Base-by-base conservation (phyloP, 2,113 vertebrate species). In the Hystrix brachyura region DNA sequence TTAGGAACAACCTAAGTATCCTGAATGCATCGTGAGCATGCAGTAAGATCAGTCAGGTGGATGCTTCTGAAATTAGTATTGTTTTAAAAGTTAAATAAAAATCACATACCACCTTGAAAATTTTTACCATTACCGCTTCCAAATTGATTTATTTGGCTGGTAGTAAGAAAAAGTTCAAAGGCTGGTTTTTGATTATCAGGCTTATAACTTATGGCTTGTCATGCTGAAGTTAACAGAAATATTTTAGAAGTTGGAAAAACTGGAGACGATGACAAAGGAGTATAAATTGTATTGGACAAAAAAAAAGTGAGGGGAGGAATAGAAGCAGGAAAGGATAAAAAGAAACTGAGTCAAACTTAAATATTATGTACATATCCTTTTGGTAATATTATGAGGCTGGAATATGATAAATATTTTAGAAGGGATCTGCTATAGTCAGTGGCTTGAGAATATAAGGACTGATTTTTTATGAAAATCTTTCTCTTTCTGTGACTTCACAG, bases 291-390 rank as follows among this genome's bases (percentile, higher is more conserved):
- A 11, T 21, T 87, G 32, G 48, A 48, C 74, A 34, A 53, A 53
- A 71, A 65, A 34, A 13, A 46, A 38, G 38, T 38, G 32, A 43
- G 51, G 62, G n/a, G 11, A 48, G 19, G 1, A 71, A 11, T 12
- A 4, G 21, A 59, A 6, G 15, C 29, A 32, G 5, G 34, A 55
- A 27, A 13, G 55, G 23, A 29, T 46, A 38, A 76, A 17, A 89
- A 87, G 48, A 94, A 97, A 84, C 18, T 53, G 10, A 95, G n/a
- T 25, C 76, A 95, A 92, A 78, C 76, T 23, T 18, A 46, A 88
- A 57, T 65, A 43, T 46, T 74, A 38, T 13, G 5, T 27, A 59
- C 9, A 53, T 29, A 48, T 59, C 29, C 23, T 62, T 94, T 80
- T 55, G 69, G 74, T 95, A 55, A 46, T 15, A 64, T 89, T 81